phyloP scores from a whole-genome alignment of 2,113 vertebrate genomes.

The Ageneiosus marmoratus region DNA sequence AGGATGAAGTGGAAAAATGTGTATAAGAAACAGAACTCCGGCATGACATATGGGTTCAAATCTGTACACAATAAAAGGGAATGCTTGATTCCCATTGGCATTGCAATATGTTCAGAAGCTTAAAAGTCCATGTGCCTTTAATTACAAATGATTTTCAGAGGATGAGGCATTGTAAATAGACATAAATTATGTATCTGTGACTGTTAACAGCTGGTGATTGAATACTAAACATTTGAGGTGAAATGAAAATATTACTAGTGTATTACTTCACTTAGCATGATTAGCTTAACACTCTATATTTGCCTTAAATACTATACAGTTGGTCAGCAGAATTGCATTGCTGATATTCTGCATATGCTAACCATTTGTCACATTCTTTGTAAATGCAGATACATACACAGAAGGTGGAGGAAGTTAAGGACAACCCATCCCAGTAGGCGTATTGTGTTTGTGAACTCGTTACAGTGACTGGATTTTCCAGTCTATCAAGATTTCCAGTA shows the following conservation, averaged over 20 bases:
- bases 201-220: background rate
- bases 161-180: constrained; percentile 9
- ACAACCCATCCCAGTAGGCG: background rate
- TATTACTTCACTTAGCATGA: background rate
- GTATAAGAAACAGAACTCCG: background rate
- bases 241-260: constrained; percentile 2
- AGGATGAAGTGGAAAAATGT: background rate
- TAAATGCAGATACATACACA: background rate
- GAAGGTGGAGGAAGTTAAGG: background rate
- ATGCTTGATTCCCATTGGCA: constrained; percentile 5
- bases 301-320: background rate
- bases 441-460: background rate
- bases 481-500: background rate
- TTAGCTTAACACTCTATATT: constrained; percentile 3
- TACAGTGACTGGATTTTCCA: constrained; percentile 13
- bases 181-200: background rate
- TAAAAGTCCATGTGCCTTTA: background rate
- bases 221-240: background rate
- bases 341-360: constrained; percentile 12
- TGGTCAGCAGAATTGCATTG: background rate
- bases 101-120: background rate
- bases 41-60: background rate
- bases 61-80: background rate
- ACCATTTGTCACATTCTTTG: background rate
- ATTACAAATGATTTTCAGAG: background rate